Base-by-base conservation (phyloP, 23 tunicate species). In the Halocynthia roretzi region DNA sequence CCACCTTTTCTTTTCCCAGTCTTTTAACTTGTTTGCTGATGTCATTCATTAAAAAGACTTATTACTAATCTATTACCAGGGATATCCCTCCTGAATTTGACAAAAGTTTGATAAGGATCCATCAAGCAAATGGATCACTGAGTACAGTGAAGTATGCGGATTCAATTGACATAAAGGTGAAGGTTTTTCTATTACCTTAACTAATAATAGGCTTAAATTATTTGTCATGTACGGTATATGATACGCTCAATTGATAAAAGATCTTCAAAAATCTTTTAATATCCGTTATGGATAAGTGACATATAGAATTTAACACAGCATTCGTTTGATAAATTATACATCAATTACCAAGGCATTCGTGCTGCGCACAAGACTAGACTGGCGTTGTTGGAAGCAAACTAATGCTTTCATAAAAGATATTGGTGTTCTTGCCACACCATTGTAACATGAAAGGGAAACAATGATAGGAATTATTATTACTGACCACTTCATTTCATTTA, bases 151-250 rank as follows among this genome's bases (percentile, higher is more conserved):
- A 82, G 67, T 91, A 85, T 71, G 68, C 73, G 2, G 87, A 91
- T 51, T 71, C 97, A 18, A 91, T 87, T 7, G 86, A 84, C 61
- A 80, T 91, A 77, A 86, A 86, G 82, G 97, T 91, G 53, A 70
- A 78, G 18, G 7, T n/a, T 44, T 11, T 19, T 19, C 4, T 14
- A 58, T 58, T 58, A 21, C 44, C 22, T 67, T 67, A 48, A 67
- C 71, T 10, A 67, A 31, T 31, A 31, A 31, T 0, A 31, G 4
- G 44, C 44, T 0, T 31, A 31, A 31, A 31, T 31, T 31, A 31
- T 31, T 31, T 31, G 44, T 31, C 44, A 31, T 31, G 44, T 31
- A n/a, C n/a, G n/a, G n/a, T n/a, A 31, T 31, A 31, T 31, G 44
- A 4, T 31, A 31, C 44, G 4, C 44, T 31, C 44, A 31, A 31